Evolutionary conservation across 1,140 invertebrate genomes (phyloP), one percentile per base, ranked within the genome.

Genomic region (Tetramorium parvispinum): DNA sequence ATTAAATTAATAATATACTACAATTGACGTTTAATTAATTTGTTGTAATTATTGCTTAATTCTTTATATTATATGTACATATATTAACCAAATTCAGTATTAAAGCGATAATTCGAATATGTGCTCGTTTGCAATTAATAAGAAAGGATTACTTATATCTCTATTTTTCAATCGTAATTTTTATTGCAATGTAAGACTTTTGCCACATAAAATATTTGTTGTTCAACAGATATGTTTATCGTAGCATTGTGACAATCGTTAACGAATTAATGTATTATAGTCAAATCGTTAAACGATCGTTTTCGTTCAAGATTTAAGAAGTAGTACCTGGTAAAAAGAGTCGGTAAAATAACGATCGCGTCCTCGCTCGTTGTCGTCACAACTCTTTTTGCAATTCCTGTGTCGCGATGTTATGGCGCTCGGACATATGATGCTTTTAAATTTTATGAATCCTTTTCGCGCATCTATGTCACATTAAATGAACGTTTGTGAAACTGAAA

Each of bases 301-400:
- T 13, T 73, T 49, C 11, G 53, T 83, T 83, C n/a, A 75, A 73
- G n/a, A 75, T 82, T 73, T 57, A 73, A 68, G 21, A 57, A 32
- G 59, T 55, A 32, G 59, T 55, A 24, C 24, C 13, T 46, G 13
- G 61, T 53, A 66, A 79, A 53, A 49, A 49, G 8, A 83, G 16
- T 61, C 53, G 53, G 7, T 40, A 24, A 55, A 59, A 73, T 59
- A 83, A 83, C 27, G 65, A 71, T 82, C 18, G 53, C 7, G 6
- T 24, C 27, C 8, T 51, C 32, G 7, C 18, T 57, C 21, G 21
- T 40, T 43, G n/a, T 43, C 40, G 37, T 51, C 49, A 40, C 8
- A 37, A n/a, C 4, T 77, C 55, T 61, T 77, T 21, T 49, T 49
- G 24, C 59, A 32, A 71, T 83, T 59, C 18, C n/a, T n/a, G 40